Evolutionary conservation across 2,888 invertebrate species (phyloP).

Genomic region (Sipunculus nudus): DNA sequence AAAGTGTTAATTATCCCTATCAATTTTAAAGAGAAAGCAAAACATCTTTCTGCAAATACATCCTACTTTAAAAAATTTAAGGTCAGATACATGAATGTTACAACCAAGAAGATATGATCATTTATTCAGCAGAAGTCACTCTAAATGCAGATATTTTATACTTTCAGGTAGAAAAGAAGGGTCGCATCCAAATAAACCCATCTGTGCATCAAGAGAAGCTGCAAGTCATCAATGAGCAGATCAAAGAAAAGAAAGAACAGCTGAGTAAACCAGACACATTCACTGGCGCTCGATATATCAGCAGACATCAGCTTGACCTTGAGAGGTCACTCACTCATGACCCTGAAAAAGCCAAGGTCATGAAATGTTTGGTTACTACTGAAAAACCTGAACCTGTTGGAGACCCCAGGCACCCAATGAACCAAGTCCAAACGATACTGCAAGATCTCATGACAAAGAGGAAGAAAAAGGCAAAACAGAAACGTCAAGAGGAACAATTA

Average conservation of each 20-base stretch:
- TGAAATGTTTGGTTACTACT: conserved; percentile 39
- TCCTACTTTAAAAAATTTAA: too few species aligned
- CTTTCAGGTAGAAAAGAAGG: conserved; percentile 13
- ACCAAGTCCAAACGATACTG: conserved; percentile 37
- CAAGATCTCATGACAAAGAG: conserved; percentile 8
- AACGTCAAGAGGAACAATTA: conserved; percentile 22
- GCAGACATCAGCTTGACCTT: conserved; percentile 56
- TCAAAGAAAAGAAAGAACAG: conserved; percentile 42
- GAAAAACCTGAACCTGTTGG: conserved; percentile 20
- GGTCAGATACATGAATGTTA: too few species aligned
- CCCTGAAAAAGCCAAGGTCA: conserved; percentile 33
- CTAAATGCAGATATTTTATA: not conserved
- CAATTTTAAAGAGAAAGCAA: too few species aligned
- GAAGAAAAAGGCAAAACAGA: conserved; percentile 14
- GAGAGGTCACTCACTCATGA: conserved; percentile 45
- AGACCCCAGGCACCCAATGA: conserved; percentile 46
- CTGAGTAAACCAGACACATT: conserved; percentile 45
- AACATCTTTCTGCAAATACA: too few species aligned
- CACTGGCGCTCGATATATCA: conserved; percentile 37
- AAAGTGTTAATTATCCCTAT: too few species aligned
- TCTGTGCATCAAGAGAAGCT: conserved; percentile 37
- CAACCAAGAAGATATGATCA: too few species aligned
- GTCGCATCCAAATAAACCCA: conserved; percentile 31
- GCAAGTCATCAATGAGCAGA: conserved; percentile 52
- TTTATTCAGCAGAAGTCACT: too few species aligned